phyloP scores from a whole-genome alignment of 2,113 vertebrate species.

The Apteryx mantelli region DNA sequence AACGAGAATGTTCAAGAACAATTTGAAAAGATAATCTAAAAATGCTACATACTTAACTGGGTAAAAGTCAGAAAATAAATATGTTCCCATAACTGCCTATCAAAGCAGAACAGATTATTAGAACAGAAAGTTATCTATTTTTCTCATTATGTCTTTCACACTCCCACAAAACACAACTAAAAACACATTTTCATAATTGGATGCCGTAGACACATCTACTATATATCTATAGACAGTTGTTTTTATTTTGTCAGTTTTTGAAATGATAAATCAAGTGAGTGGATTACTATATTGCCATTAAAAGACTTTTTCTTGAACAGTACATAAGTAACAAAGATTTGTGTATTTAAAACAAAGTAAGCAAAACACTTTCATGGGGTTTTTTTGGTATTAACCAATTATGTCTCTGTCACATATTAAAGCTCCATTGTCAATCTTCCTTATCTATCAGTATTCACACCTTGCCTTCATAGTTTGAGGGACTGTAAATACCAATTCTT shows the following conservation, averaged over 20 bases:
- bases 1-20: slow-evolving; percentile 76
- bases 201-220: not conserved
- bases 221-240: not conserved
- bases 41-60: slow-evolving; percentile 66
- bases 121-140: slow-evolving; percentile 1
- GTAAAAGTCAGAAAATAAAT: slow-evolving; percentile 44
- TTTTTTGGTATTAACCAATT: not conserved
- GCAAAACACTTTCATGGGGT: not conserved
- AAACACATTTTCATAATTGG: slow-evolving; percentile 18
- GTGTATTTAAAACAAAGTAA: not conserved
- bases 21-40: slow-evolving; percentile 76
- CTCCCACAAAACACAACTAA: slow-evolving; percentile 1
- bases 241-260: slow-evolving; percentile 16
- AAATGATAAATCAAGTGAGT: not conserved
- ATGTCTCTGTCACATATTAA: not conserved
- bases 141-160: slow-evolving; percentile 24
- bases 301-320: not conserved
- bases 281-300: not conserved
- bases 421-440: not conserved
- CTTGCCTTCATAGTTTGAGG: slow-evolving; percentile 16
- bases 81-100: slow-evolving; percentile 35
- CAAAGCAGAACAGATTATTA: slow-evolving; percentile 53
- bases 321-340: not conserved
- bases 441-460: slow-evolving; percentile 10
- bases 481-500: slow-evolving; percentile 13